A percentile compares a stretch with the other conserved stretches of the same genome.
Conservation (phyloP, 53 echinoderm and acorn worm species). For the Zoroaster sp. region DNA sequence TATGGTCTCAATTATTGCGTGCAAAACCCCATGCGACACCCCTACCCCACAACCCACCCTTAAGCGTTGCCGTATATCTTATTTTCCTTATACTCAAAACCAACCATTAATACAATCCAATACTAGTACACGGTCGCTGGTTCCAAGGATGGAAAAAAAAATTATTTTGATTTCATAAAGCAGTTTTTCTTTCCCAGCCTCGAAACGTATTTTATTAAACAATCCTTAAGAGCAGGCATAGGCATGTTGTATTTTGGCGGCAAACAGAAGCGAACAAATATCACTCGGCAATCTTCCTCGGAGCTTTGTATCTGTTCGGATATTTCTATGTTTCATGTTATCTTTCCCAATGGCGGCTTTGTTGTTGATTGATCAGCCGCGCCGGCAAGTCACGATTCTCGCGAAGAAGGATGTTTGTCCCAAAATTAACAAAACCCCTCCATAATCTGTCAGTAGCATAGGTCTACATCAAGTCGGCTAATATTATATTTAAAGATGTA, state of each 20-base stretch:
- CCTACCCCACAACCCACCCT: not conserved
- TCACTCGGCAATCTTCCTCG: not conserved
- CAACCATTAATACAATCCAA: too few species aligned
- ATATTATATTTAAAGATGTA: too few species aligned
- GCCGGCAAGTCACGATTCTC: conserved; percentile 24
- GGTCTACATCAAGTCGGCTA: too few species aligned
- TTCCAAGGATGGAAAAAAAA: too few species aligned
- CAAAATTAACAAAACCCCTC: not conserved
- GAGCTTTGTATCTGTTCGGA: not conserved
- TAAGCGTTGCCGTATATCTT: not conserved
- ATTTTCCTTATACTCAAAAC: too few species aligned
- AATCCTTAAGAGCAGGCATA: not conserved
- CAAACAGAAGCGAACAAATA: not conserved
- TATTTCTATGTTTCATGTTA: not conserved
- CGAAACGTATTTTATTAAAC: not conserved
- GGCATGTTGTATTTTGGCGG: not conserved
- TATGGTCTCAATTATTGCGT: too few species aligned
- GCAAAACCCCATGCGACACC: too few species aligned
- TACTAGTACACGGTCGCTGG: too few species aligned
- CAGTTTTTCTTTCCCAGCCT: not conserved
- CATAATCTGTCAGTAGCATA: too few species aligned
- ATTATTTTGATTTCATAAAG: not conserved
- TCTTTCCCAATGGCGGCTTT: not conserved
- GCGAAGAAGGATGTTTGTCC: not conserved
- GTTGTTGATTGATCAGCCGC: not conserved